phyloP scores from a whole-genome alignment of 2,797 vertebrate genomes.

The Tinamus major region DNA sequence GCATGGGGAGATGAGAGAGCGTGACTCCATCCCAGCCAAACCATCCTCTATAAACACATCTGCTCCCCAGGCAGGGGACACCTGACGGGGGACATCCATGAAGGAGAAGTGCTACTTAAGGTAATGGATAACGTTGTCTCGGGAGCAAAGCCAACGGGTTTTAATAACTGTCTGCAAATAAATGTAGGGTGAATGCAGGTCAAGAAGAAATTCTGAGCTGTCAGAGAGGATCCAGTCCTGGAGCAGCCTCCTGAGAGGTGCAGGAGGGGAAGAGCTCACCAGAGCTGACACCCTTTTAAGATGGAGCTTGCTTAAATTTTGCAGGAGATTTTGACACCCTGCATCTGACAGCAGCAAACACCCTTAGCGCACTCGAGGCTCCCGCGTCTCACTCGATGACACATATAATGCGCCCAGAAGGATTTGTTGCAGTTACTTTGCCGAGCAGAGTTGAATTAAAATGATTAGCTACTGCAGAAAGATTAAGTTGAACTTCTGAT shows the following conservation, averaged over 20 bases:
- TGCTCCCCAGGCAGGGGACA: neutral
- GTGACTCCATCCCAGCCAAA: neutral
- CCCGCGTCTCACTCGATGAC: fast-evolving
- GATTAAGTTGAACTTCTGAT: neutral
- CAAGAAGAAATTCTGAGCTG: neutral
- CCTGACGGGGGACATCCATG: fast-evolving
- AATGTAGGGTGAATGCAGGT: neutral
- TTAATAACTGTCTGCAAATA: neutral
- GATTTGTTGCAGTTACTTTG: neutral
- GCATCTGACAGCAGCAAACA: neutral
- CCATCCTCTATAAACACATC: neutral
- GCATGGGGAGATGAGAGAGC: neutral
- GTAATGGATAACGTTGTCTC: neutral
- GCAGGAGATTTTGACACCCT: neutral
- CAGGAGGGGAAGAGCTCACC: neutral
- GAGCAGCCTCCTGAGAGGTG: neutral
- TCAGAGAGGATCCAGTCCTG: neutral
- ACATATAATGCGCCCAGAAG: fast-evolving
- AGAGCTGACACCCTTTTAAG: neutral
- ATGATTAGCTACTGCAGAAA: neutral
- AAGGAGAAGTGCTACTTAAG: neutral
- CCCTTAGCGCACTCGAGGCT: neutral
- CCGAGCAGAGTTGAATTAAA: neutral
- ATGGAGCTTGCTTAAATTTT: neutral
- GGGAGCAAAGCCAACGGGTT: neutral